These are phyloP conservation scores for Oncorhynchus tshawytscha DNA, from an alignment of 2,113 vertebrate species.

Conservation along the genomic window DNA sequence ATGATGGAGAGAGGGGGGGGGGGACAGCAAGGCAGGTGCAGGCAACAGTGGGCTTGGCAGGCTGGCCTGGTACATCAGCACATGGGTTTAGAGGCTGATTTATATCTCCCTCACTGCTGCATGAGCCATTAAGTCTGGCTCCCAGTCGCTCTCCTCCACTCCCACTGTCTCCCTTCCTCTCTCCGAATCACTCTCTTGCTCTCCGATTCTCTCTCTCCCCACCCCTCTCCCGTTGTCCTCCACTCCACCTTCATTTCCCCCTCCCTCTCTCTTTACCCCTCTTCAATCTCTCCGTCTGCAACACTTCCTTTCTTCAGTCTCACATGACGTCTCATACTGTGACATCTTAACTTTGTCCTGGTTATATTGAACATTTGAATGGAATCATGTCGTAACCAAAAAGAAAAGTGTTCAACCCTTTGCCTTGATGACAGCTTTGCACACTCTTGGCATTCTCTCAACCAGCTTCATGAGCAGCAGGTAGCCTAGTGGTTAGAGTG, in stretches of 20 bases:
- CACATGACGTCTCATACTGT: not conserved
- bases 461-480: too few species aligned
- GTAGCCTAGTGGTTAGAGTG: too few species aligned
- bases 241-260: not conserved
- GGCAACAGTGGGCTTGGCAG: conserved; percentile 30
- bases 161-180: conserved; percentile 16
- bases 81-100: conserved; percentile 56
- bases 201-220: not conserved
- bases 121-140: conserved; percentile 48
- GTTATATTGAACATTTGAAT: too few species aligned
- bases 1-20: conserved; percentile 26
- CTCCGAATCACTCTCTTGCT: conserved; percentile 29
- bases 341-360: not conserved
- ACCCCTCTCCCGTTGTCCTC: not conserved
- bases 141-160: not conserved
- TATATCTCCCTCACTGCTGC: conserved; percentile 36
- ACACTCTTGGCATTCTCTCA: too few species aligned
- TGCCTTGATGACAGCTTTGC: too few species aligned
- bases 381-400: too few species aligned
- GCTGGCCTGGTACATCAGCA: conserved; percentile 37
- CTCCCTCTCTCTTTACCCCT: not conserved
- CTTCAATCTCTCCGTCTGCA: not conserved
- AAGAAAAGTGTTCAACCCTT: too few species aligned
- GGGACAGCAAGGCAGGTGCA: conserved; percentile 31
- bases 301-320: not conserved